phyloP scores from a whole-genome alignment of 2,797 vertebrate species.

The Pseudochromis fuscus region DNA sequence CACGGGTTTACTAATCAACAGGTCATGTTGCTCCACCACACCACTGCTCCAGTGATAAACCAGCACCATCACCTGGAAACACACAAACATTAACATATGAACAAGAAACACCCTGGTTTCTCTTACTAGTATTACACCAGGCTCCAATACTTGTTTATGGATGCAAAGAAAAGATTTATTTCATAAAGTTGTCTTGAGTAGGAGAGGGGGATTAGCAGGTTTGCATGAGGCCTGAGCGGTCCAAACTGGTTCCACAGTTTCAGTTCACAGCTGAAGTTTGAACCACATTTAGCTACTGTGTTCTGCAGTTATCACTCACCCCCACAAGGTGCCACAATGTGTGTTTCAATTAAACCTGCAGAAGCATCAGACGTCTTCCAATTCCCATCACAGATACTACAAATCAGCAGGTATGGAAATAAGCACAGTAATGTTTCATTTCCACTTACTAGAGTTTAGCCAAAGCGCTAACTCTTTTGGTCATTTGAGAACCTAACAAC shows the following conservation, averaged over 20 bases:
- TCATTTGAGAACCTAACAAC: neutral
- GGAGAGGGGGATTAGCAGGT: neutral
- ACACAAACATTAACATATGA: neutral
- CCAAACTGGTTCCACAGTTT: neutral
- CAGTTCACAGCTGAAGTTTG: neutral
- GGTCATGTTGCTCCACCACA: slow-evolving; percentile 87
- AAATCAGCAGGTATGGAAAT: neutral
- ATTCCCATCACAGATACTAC: neutral
- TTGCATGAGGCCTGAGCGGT: neutral
- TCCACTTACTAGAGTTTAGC: too few species aligned
- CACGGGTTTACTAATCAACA: slow-evolving; percentile 91
- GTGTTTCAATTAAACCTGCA: slow-evolving; percentile 4
- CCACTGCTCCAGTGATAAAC: slow-evolving; percentile 94
- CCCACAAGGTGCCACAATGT: neutral
- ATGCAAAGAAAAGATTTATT: neutral
- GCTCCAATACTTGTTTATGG: neutral
- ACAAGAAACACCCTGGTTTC: neutral
- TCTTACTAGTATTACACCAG: neutral
- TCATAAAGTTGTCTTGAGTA: neutral
- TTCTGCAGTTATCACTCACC: neutral
- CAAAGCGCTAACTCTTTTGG: neutral
- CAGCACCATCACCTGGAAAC: slow-evolving; percentile 90
- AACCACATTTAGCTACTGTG: neutral
- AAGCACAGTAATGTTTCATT: neutral
- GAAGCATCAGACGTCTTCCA: neutral